Evolutionary conservation across 2,113 vertebrate species (phyloP).

Genomic region (Gymnogyps californianus): DNA sequence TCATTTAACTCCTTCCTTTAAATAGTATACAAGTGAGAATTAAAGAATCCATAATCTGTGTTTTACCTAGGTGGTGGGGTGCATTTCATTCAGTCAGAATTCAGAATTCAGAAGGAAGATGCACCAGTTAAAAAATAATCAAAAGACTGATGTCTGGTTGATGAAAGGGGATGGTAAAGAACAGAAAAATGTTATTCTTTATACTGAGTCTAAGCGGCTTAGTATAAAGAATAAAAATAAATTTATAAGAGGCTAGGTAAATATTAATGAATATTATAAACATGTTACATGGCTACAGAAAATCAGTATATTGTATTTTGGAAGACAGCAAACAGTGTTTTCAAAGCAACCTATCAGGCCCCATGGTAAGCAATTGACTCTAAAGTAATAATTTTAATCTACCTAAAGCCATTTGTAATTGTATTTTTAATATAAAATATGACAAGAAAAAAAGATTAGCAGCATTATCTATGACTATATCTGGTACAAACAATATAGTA

Average conservation of each 20-base stretch:
- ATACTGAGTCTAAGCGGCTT: background rate
- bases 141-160: background rate
- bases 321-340: background rate
- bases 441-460: background rate
- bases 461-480: background rate
- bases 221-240: background rate
- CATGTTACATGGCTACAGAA: background rate
- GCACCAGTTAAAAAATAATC: background rate
- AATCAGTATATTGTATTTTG: background rate
- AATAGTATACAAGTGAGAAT: background rate
- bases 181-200: background rate
- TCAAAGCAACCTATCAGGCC: background rate
- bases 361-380: background rate
- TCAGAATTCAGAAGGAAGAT: background rate
- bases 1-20: background rate
- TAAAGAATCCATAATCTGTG: background rate
- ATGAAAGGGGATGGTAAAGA: background rate
- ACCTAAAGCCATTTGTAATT: background rate
- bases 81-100: background rate
- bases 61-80: background rate
- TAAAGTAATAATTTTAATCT: background rate
- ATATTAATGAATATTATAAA: background rate
- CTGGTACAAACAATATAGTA: background rate
- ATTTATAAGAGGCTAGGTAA: background rate
- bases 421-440: background rate